phyloP scores from a whole-genome alignment of 2,797 vertebrate species.

The Semotilus atromaculatus region DNA sequence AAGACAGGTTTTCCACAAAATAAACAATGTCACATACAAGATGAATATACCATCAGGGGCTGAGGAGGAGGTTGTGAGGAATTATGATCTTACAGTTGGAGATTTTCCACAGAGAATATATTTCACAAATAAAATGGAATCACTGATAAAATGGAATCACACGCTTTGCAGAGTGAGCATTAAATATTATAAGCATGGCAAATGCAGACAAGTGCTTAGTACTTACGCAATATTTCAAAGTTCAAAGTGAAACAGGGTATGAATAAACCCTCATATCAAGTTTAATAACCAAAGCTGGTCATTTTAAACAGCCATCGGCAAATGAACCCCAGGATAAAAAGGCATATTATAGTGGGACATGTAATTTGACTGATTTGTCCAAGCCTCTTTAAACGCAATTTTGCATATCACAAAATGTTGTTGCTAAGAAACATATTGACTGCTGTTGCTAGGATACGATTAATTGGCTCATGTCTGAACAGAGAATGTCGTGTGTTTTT shows the following conservation, averaged over 20 bases:
- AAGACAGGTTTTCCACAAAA: constrained; percentile 36
- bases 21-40: constrained; percentile 5
- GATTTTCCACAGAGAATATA: neutral
- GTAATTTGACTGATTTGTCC: constrained; percentile 37
- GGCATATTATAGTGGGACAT: constrained; percentile 26
- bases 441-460: constrained; percentile 78
- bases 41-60: neutral
- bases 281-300: neutral
- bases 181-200: neutral
- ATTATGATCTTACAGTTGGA: neutral
- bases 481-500: constrained; percentile 56
- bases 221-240: neutral
- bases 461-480: constrained; percentile 77
- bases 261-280: neutral
- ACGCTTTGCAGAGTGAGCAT: neutral
- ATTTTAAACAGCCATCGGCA: neutral
- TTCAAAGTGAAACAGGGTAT: neutral
- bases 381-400: constrained; percentile 55
- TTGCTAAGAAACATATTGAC: constrained; percentile 80
- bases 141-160: neutral
- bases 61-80: neutral
- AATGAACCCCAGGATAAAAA: constrained; percentile 23
- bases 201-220: constrained; percentile 13
- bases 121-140: neutral
- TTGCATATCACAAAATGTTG: constrained; percentile 69